Conservation (phyloP, 1,140 invertebrate genomes). For the Aplysia californica region DNA sequence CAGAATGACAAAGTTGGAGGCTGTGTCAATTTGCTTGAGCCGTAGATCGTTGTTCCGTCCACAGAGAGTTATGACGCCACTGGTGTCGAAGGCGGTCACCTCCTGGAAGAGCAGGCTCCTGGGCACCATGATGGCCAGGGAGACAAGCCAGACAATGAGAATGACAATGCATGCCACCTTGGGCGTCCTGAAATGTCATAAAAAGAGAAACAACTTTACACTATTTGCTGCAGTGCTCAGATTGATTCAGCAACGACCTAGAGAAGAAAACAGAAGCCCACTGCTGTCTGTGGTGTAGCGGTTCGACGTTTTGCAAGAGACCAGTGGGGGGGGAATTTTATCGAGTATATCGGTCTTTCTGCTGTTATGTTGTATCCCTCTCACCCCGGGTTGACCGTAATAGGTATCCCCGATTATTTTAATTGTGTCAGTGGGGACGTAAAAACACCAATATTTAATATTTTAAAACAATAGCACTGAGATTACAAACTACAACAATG, state of each 20-base stretch:
- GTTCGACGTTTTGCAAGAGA: too few relatives aligned
- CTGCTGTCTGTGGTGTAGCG: too few relatives aligned
- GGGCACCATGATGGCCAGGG: conserved; percentile 37
- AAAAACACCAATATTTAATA: too few relatives aligned
- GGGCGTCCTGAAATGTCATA: conserved; percentile 34
- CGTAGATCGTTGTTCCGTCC: background rate
- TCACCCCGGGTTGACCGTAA: too few relatives aligned
- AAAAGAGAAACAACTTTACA: background rate
- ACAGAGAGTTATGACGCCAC: conserved; percentile 24
- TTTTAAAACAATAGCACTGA: too few relatives aligned
- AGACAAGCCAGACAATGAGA: conserved; percentile 37
- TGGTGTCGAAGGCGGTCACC: background rate
- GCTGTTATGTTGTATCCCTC: too few relatives aligned
- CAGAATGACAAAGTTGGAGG: conserved; percentile 38
- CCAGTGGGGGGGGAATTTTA: background rate
- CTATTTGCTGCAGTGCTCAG: too few relatives aligned
- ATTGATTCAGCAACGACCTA: too few relatives aligned
- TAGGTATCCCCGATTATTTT: too few relatives aligned
- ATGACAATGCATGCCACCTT: conserved; percentile 35
- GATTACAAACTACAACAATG: too few relatives aligned
- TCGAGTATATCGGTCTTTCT: background rate
- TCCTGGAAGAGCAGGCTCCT: conserved; percentile 29
- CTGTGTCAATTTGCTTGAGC: conserved; percentile 34
- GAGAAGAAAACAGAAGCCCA: too few relatives aligned
- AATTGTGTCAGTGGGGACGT: too few relatives aligned